These are phyloP conservation scores for Cinara cedri DNA, from an alignment of 2,888 invertebrate species.

Conservation along the genomic window DNA sequence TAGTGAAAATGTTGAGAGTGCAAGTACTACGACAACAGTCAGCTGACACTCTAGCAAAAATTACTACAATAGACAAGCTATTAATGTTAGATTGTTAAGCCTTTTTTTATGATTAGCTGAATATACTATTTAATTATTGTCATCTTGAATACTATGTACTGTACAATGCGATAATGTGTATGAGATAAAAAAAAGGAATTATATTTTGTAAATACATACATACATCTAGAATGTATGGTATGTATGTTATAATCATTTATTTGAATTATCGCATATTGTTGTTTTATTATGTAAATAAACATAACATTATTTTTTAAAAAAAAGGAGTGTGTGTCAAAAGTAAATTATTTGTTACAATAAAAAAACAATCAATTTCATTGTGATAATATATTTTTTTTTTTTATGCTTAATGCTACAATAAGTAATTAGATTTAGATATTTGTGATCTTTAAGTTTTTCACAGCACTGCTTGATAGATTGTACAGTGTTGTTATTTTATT, in stretches of 20 bases:
- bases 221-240: background rate
- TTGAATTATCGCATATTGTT: constrained; percentile 25
- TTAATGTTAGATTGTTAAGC: constrained; percentile 12
- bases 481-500: too few species aligned
- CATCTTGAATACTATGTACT: background rate
- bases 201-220: constrained; percentile 46
- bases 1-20: constrained; percentile 5
- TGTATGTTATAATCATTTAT: constrained; percentile 26
- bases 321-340: constrained; percentile 21
- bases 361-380: constrained; percentile 27
- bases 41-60: constrained; percentile 35
- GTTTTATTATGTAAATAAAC: constrained; percentile 26
- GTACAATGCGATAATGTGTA: constrained; percentile 20
- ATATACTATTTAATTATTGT: constrained; percentile 20
- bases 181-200: constrained; percentile 1
- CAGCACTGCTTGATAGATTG: too few species aligned
- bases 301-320: constrained; percentile 3
- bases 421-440: background rate
- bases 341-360: constrained; percentile 43
- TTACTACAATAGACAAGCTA: constrained; percentile 32
- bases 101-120: constrained; percentile 8
- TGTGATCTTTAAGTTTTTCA: too few species aligned
- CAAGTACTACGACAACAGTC: constrained; percentile 15
- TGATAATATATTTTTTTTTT: constrained; percentile 19
- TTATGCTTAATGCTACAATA: background rate